phyloP scores from a whole-genome alignment of 2,888 invertebrate genomes.

The Mystacides longicornis region DNA sequence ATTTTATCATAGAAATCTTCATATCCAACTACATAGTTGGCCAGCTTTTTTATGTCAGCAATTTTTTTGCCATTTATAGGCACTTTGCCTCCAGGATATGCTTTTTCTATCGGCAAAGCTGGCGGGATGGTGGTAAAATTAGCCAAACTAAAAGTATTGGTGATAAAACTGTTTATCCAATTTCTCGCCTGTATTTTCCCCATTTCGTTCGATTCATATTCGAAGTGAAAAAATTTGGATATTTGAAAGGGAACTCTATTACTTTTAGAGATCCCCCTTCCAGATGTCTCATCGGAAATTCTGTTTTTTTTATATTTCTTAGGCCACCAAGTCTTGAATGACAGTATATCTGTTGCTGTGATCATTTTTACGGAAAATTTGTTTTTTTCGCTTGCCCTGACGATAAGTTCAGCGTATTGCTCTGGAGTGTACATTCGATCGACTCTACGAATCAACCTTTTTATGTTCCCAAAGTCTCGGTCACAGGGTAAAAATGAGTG shows the following conservation, averaged over 20 bases:
- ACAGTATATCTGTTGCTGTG: neutral
- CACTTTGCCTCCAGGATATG: too few species aligned
- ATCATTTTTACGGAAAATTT: slow-evolving; percentile 2
- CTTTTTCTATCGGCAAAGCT: neutral
- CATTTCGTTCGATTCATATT: neutral
- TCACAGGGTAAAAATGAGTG: neutral
- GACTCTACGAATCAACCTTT: neutral
- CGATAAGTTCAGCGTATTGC: neutral
- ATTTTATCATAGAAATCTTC: too few species aligned
- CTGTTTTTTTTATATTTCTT: slow-evolving; percentile 3
- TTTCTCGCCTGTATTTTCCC: neutral
- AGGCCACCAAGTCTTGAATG: neutral
- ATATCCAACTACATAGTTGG: too few species aligned
- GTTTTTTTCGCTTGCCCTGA: neutral
- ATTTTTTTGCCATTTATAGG: too few species aligned
- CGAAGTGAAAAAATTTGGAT: neutral
- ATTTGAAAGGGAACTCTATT: neutral
- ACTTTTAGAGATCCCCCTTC: neutral
- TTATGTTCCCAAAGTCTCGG: neutral
- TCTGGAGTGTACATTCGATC: neutral
- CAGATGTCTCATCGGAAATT: slow-evolving; percentile 1
- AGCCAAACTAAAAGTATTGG: neutral
- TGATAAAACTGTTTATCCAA: neutral
- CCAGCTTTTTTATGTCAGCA: too few species aligned
- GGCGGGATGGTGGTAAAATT: slow-evolving; percentile 1